Percentiles rank a stretch among this genome's conserved stretches.
phyloP scores from a whole-genome alignment of 2,113 vertebrate genomes.

The Bufo gargarizans region DNA sequence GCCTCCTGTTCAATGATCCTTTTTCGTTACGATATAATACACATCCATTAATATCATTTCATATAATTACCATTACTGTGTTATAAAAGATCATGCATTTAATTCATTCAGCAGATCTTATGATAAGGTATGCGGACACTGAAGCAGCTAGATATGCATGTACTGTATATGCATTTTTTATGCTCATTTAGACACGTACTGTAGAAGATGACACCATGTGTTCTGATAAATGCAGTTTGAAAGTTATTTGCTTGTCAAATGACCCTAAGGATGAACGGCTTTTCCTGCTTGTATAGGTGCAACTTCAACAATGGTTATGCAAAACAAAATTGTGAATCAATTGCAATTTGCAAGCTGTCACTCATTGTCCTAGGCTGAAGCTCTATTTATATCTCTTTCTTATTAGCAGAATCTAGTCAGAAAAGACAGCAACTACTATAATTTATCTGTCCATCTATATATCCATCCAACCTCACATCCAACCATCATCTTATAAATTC shows the following conservation, averaged over 20 bases:
- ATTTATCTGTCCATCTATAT: too few species aligned
- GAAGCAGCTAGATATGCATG: not conserved
- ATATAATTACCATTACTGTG: not conserved
- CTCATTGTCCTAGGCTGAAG: not conserved
- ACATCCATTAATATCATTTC: conserved; percentile 9
- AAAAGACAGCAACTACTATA: not conserved
- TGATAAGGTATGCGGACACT: conserved; percentile 2
- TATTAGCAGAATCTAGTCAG: not conserved
- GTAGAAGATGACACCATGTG: not conserved
- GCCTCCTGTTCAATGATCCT: conserved; percentile 31
- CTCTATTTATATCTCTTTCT: conserved; percentile 8
- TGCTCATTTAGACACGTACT: not conserved
- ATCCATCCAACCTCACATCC: too few species aligned
- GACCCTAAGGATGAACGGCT: conserved; percentile 11
- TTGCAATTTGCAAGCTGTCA: conserved; percentile 44
- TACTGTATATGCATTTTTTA: conserved; percentile 10
- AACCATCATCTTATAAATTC: not conserved
- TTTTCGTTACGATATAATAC: conserved; percentile 31
- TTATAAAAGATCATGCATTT: not conserved
- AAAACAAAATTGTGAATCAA: conserved; percentile 35
- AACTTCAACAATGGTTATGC: conserved; percentile 49
- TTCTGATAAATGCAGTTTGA: conserved; percentile 27
- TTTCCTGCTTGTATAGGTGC: conserved; percentile 42
- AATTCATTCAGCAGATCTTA: not conserved
- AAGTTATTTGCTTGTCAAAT: conserved; percentile 49